These are phyloP conservation scores for Campoplex nolae DNA, from an alignment of 2,888 invertebrate species.

Conservation along the genomic window DNA sequence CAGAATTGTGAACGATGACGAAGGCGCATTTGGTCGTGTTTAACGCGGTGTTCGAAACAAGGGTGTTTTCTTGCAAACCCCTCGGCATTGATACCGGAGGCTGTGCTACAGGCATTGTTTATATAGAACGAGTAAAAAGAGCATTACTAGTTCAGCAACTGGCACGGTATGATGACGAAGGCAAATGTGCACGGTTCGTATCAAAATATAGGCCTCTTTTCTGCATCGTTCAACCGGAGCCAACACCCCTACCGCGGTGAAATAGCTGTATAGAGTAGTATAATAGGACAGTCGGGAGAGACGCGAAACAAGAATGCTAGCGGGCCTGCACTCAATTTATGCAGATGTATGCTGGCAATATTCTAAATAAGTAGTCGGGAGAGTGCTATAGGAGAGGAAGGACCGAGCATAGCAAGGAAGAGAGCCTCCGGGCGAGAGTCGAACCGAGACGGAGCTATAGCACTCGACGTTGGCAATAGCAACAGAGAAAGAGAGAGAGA, in stretches of 20 bases:
- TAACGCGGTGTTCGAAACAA: constrained; percentile 3
- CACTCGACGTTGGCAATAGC: constrained; percentile 41
- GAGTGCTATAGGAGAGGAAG: constrained; percentile 52
- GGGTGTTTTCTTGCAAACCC: background rate
- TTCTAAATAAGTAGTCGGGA: constrained; percentile 83
- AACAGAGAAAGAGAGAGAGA: constrained; percentile 38
- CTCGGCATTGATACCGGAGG: constrained; percentile 5
- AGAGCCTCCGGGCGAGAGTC: constrained; percentile 42
- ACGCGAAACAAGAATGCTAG: constrained; percentile 78
- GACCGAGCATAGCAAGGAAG: constrained; percentile 42
- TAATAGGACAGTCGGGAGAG: constrained; percentile 75
- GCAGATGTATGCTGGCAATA: constrained; percentile 84
- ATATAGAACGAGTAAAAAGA: constrained; percentile 64
- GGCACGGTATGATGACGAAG: constrained; percentile 61
- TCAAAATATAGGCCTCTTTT: constrained; percentile 52
- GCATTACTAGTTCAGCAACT: constrained; percentile 63
- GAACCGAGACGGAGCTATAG: constrained; percentile 35
- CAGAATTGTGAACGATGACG: background rate
- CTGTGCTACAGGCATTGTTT: constrained; percentile 13
- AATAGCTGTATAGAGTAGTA: constrained; percentile 75
- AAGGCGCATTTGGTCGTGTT: background rate
- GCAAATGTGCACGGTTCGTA: constrained; percentile 52
- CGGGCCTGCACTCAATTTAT: constrained; percentile 83
- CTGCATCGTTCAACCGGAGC: constrained; percentile 37
- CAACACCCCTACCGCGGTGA: constrained; percentile 49